A percentile compares a stretch with the other conserved stretches of the same genome.
These are phyloP conservation scores for Acanthosepion lycidas DNA, from an alignment of 2,888 invertebrate species.

Conservation along the genomic window DNA sequence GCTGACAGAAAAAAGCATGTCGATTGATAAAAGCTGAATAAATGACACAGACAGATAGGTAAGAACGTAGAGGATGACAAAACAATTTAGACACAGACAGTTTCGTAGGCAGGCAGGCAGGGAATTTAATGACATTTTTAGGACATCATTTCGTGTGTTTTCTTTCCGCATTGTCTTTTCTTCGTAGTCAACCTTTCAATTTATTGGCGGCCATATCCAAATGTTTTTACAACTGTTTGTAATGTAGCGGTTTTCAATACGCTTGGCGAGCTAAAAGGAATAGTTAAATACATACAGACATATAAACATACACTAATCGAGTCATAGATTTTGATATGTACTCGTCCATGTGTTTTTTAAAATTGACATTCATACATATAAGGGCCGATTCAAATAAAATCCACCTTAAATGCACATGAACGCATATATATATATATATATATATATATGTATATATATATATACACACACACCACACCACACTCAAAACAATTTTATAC, in stretches of 20 bases:
- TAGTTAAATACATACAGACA: neutral
- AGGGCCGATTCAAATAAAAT: neutral
- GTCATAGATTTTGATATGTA: neutral
- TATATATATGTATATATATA: neutral
- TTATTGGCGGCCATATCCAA: neutral
- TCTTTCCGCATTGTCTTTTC: neutral
- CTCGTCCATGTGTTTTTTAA: neutral
- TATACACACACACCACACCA: too few relatives aligned
- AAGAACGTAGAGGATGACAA: too few relatives aligned
- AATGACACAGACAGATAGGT: too few relatives aligned
- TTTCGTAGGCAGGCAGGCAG: neutral
- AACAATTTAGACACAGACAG: neutral
- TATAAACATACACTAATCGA: neutral
- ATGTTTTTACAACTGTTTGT: conserved; percentile 8
- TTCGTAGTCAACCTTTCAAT: neutral
- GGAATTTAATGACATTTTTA: neutral
- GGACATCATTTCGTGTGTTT: neutral
- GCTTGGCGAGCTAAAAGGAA: neutral
- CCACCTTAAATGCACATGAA: neutral
- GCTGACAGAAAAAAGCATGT: too few relatives aligned
- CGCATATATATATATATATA: neutral
- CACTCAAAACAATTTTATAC: too few relatives aligned
- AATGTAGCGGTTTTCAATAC: neutral
- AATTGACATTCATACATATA: neutral
- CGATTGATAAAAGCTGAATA: too few relatives aligned